Evolutionary conservation across 2,113 vertebrate genomes (phyloP).

Genomic region (Nyctibius bracteatus): DNA sequence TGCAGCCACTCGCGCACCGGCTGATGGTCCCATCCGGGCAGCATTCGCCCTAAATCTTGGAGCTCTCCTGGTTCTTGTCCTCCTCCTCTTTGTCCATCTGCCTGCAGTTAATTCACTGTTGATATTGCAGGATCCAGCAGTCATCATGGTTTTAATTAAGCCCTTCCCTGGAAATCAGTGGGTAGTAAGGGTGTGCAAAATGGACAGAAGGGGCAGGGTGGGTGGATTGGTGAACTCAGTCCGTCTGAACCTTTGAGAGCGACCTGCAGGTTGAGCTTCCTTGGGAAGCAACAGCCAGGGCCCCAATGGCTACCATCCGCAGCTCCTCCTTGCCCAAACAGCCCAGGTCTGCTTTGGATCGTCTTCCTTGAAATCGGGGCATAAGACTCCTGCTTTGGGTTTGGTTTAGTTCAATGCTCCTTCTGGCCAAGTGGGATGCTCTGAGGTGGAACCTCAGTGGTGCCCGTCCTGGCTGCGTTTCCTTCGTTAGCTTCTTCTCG

Average conservation of each 20-base stretch:
- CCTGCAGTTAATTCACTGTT: background rate
- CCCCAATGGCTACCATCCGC: fast-evolving
- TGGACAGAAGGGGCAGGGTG: background rate
- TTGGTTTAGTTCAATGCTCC: background rate
- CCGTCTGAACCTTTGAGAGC: fast-evolving
- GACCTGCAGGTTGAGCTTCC: background rate
- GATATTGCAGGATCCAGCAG: background rate
- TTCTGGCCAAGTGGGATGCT: background rate
- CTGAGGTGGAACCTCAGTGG: background rate
- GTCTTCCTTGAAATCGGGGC: background rate
- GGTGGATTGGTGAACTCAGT: background rate
- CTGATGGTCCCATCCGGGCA: background rate
- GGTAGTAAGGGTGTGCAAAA: background rate
- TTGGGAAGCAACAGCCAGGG: background rate
- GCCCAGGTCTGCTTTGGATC: background rate
- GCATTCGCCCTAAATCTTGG: background rate
- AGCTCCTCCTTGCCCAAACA: background rate
- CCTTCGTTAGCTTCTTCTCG: background rate
- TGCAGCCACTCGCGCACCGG: fast-evolving
- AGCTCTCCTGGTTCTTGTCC: background rate
- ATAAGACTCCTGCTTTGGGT: background rate
- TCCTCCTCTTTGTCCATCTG: background rate
- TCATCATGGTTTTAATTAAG: background rate
- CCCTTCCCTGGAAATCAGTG: background rate
- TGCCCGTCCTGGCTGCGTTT: background rate